Conservation (phyloP, 2,113 vertebrate genomes). For the Ptyas mucosa region DNA sequence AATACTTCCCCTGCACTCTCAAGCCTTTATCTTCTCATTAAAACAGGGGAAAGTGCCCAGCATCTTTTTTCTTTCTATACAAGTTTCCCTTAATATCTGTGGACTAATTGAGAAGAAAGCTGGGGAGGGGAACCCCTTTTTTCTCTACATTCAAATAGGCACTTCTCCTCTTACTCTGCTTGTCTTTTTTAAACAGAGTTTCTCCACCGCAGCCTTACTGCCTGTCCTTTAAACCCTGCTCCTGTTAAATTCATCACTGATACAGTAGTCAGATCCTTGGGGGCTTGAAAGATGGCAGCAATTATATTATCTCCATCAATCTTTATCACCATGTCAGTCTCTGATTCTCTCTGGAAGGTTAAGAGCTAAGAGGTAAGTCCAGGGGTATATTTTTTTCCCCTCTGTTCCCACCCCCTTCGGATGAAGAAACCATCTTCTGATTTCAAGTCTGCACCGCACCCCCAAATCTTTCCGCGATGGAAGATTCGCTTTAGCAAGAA, state of each 20-base stretch:
- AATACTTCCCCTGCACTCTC: not conserved
- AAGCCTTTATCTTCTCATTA: not conserved
- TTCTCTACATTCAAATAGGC: not conserved
- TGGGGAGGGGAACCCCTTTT: fast-evolving
- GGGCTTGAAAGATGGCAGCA: conserved; percentile 43
- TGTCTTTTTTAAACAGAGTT: not conserved
- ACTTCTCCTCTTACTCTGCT: not conserved
- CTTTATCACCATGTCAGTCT: conserved; percentile 38
- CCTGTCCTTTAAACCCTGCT: conserved; percentile 20
- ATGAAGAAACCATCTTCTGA: not conserved
- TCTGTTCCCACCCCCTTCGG: too few relatives aligned
- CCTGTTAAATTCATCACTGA: conserved; percentile 39
- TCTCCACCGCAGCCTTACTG: not conserved
- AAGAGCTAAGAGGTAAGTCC: conserved; percentile 50
- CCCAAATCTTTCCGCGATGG: not conserved
- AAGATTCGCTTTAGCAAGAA: not conserved
- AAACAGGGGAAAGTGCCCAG: not conserved
- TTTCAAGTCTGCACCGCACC: not conserved
- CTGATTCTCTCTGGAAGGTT: conserved; percentile 38
- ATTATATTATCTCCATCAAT: conserved; percentile 60
- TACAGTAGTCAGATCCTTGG: conserved; percentile 39
- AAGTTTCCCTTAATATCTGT: not conserved
- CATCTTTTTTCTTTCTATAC: not conserved
- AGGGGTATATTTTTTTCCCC: conserved; percentile 27
- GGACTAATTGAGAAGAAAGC: not conserved